Evolutionary conservation across 2,797 vertebrate species (phyloP), one percentile per base, ranked within the genome.

Genomic region (Phrynocephalus vlangalii): DNA sequence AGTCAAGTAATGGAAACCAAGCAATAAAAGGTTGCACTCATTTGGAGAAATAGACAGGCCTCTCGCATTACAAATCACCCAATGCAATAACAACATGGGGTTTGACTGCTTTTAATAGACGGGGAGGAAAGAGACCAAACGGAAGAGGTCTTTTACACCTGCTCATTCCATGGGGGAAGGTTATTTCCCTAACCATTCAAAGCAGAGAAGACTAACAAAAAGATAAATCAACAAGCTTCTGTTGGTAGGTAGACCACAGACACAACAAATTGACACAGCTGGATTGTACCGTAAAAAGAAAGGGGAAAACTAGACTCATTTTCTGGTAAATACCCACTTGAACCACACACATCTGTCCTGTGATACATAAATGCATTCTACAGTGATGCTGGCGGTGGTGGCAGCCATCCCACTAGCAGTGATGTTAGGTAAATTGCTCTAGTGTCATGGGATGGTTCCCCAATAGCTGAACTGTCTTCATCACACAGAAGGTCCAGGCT

Each of bases 231-330:
- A 56, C 30, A 44, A 66, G 33, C 79, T 90, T 88, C 80, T 81
- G 72, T 76, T 52, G 81, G 81, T 0, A 4, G 15, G 38, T 84
- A 90, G 67, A 86, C 83, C 60, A 10, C 77, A 90, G 91, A 50
- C 52, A 72, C 68, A 94, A 86, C 48, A 92, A 91, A 91, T 80
- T 87, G 70, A 72, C 87, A 91, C 89, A 92, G 90, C 82, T 94
- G 90, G 82, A 63, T 88, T 56, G 33, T 91, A 88, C 60, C 38
- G 68, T 86, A 56, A 4, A 38, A 85, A 83, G 48, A 66, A 44
- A 79, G 50, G 87, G 79, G 79, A 1, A 20, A 78, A 83, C 5
- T 44, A 90, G 86, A 84, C 50, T 84, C 82, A 87, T 87, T 72
- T 87, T 56, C 71, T 92, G 87, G 79, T 88, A 38, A 82, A 86